A percentile compares a stretch with the other conserved stretches of the same genome.
Conservation (phyloP, 2,888 invertebrate species). For the Drosophila acutilabella region DNA sequence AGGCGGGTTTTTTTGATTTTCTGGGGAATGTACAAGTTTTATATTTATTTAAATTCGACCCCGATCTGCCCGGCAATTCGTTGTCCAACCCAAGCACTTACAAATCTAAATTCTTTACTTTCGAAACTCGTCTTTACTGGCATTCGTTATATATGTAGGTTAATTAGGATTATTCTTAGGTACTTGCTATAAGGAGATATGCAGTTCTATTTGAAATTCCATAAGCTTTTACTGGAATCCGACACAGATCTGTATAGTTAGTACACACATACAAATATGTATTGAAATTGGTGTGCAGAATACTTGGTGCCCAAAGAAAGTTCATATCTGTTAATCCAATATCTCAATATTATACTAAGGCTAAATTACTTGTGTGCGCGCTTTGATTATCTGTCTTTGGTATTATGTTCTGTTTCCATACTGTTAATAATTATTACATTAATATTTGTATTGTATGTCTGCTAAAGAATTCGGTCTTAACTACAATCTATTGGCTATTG, state of each 20-base stretch:
- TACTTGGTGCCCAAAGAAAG: slow-evolving; percentile 65
- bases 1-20: slow-evolving; percentile 17
- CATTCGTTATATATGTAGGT: neutral
- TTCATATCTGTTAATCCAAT: slow-evolving; percentile 3
- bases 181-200: slow-evolving; percentile 48
- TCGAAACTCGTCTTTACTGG: slow-evolving; percentile 8
- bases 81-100: slow-evolving; percentile 73
- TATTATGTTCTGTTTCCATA: slow-evolving; percentile 37
- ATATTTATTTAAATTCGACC: slow-evolving; percentile 11
- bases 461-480: slow-evolving; percentile 26
- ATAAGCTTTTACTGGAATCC: neutral
- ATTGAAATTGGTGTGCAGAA: slow-evolving; percentile 7
- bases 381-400: slow-evolving; percentile 72
- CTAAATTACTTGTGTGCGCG: slow-evolving; percentile 54
- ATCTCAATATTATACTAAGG: slow-evolving; percentile 5
- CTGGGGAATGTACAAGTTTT: slow-evolving; percentile 50
- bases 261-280: slow-evolving; percentile 12
- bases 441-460: slow-evolving; percentile 19
- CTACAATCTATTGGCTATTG: slow-evolving; percentile 51
- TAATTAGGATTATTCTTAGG: slow-evolving; percentile 37
- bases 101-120: slow-evolving; percentile 31
- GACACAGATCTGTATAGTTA: slow-evolving; percentile 6
- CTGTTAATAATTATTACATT: slow-evolving; percentile 11
- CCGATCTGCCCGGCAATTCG: slow-evolving; percentile 58
- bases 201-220: slow-evolving; percentile 4